A percentile compares a stretch with the other conserved stretches of the same genome.
Conservation (phyloP, 1,140 invertebrate genomes). For the Hetaerina americana region DNA sequence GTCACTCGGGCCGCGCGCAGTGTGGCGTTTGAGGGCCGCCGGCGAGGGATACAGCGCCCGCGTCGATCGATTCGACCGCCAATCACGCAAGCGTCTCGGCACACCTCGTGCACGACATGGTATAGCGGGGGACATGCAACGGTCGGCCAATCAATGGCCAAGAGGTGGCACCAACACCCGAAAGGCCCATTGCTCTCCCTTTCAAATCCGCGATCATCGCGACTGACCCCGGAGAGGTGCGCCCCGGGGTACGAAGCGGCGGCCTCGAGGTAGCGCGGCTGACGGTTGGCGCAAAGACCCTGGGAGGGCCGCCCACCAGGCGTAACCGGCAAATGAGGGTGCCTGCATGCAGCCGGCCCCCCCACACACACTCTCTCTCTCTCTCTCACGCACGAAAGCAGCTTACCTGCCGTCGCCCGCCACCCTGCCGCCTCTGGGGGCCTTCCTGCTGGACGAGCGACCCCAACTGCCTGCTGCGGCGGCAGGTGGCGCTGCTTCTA, state of each 20-base stretch:
- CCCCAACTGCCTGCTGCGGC: not conserved
- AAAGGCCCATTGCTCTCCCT: no score
- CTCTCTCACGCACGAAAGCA: not conserved
- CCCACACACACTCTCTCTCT: no score
- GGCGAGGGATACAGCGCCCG: not conserved
- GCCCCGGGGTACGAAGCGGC: no score
- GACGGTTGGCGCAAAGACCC: no score
- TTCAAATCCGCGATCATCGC: no score
- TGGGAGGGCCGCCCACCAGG: no score
- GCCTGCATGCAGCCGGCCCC: no score
- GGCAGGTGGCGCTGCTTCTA: not conserved
- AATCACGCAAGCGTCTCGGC: not conserved
- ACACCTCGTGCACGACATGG: not conserved
- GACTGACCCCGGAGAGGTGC: no score
- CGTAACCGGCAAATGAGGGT: no score
- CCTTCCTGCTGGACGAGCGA: not conserved
- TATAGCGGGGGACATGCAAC: not conserved
- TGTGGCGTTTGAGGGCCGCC: not conserved
- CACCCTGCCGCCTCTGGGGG: not conserved
- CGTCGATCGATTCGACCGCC: not conserved
- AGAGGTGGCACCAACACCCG: no score
- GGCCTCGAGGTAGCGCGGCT: no score
- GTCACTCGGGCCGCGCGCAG: not conserved
- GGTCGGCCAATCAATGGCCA: not conserved
- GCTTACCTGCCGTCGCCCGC: not conserved